These are phyloP conservation scores for Lamprologus sp. DNA, from an alignment of 2,113 vertebrate species.

Conservation along the genomic window DNA sequence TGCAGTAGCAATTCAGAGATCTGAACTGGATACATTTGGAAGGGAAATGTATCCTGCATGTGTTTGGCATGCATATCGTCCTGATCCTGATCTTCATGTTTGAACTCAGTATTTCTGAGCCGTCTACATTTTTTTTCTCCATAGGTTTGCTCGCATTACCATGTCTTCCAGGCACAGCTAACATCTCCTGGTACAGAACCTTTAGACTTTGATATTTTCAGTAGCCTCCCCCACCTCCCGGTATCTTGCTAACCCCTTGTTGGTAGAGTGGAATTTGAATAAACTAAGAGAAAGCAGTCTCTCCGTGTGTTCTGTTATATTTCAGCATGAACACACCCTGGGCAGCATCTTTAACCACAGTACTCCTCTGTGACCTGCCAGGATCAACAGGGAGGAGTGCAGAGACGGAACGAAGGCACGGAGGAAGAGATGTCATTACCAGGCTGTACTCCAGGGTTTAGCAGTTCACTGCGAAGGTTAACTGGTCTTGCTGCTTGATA, in stretches of 20 bases:
- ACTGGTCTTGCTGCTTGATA: conserved; percentile 54
- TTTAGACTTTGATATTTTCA: conserved; percentile 59
- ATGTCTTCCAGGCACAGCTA: conserved; percentile 34
- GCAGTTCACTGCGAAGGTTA: conserved; percentile 61
- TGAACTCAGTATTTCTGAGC: conserved; percentile 13
- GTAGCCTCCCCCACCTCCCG: neutral
- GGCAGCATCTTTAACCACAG: neutral
- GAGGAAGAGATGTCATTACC: conserved; percentile 57
- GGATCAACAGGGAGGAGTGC: conserved; percentile 32
- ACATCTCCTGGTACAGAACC: conserved; percentile 36
- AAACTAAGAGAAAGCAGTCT: neutral
- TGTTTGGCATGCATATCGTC: neutral
- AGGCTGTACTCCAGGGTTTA: conserved; percentile 47
- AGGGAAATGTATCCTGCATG: neutral
- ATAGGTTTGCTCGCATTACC: conserved; percentile 36
- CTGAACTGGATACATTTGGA: neutral
- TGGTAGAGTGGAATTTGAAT: conserved; percentile 44
- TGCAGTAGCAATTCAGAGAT: neutral
- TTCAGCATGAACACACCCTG: conserved; percentile 7
- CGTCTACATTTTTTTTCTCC: conserved; percentile 14
- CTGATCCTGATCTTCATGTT: conserved; percentile 9
- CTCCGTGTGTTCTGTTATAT: neutral
- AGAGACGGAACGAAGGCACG: conserved; percentile 13
- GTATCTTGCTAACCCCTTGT: conserved; percentile 7
- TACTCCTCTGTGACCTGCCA: conserved; percentile 27